A percentile compares a stretch with the other conserved stretches of the same genome.
phyloP scores from a whole-genome alignment of 1,140 invertebrate genomes.

The Zaprionus camerounensis region DNA sequence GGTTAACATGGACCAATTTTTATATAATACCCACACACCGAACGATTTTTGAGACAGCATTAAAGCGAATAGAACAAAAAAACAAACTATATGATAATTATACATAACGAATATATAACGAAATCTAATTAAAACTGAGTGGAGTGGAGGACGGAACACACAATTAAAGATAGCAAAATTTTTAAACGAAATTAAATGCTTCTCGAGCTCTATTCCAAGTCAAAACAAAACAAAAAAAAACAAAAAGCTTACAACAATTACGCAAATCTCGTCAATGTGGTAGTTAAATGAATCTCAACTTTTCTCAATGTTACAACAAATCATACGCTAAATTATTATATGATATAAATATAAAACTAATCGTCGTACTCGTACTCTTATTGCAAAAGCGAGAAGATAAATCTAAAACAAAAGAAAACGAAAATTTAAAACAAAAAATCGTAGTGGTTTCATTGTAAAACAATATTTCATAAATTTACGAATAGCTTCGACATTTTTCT shows the following conservation, averaged over 20 bases:
- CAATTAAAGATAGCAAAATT: slow-evolving; percentile 71
- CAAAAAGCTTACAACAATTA: slow-evolving; percentile 59
- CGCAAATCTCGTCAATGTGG: slow-evolving; percentile 74
- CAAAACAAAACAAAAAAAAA: slow-evolving; percentile 31
- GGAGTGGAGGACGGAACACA: slow-evolving; percentile 24
- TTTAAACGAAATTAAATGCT: slow-evolving; percentile 70
- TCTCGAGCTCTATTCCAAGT: slow-evolving; percentile 56
- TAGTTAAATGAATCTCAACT: slow-evolving; percentile 83
- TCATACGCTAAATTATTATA: slow-evolving; percentile 59
- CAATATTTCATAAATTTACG: slow-evolving; percentile 74
- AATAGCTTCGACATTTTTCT: slow-evolving; percentile 57
- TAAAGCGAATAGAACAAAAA: slow-evolving; percentile 23
- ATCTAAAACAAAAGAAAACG: slow-evolving; percentile 41
- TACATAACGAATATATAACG: slow-evolving; percentile 56
- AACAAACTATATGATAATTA: slow-evolving; percentile 55
- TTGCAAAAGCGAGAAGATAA: slow-evolving; percentile 30
- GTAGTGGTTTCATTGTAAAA: slow-evolving; percentile 84
- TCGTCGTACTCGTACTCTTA: slow-evolving; percentile 41
- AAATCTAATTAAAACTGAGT: slow-evolving; percentile 37
- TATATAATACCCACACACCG: slow-evolving; percentile 56
- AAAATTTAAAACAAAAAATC: slow-evolving; percentile 63
- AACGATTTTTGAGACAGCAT: slow-evolving; percentile 33
- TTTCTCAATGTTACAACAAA: slow-evolving; percentile 77
- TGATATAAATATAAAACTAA: slow-evolving; percentile 36
- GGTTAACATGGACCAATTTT: slow-evolving; percentile 82